Evolutionary conservation across 2,888 invertebrate species (phyloP).

Genomic region (Schizaphis graminum): DNA sequence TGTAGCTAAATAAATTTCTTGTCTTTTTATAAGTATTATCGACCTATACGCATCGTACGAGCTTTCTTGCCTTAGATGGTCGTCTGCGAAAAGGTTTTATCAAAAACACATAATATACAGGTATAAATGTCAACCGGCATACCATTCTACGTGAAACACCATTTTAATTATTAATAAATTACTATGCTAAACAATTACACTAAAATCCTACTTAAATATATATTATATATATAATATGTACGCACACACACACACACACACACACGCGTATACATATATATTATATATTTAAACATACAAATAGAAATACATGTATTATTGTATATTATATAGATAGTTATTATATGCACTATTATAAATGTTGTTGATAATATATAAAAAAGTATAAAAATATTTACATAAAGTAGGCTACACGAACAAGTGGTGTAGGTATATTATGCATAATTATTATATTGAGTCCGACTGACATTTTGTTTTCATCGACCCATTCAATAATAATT

Average conservation of each 20-base stretch:
- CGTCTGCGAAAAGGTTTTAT: background rate
- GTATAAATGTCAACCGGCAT: conserved; percentile 44
- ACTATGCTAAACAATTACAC: conserved; percentile 36
- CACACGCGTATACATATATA: background rate
- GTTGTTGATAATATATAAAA: conserved; percentile 56
- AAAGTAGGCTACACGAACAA: conserved; percentile 62
- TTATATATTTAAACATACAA: conserved; percentile 27
- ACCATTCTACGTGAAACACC: conserved; percentile 53
- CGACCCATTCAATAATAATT: conserved; percentile 4
- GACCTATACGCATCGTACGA: background rate
- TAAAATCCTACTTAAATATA: conserved; percentile 57
- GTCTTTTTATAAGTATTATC: background rate
- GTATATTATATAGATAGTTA: conserved; percentile 14
- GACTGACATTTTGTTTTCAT: conserved; percentile 11
- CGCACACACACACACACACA: background rate
- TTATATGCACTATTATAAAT: conserved; percentile 12
- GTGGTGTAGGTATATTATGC: conserved; percentile 61
- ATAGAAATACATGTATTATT: conserved; percentile 35
- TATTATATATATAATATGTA: conserved; percentile 36
- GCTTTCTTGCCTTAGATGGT: background rate
- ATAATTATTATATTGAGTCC: conserved; percentile 27
- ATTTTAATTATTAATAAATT: background rate
- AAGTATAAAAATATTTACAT: conserved; percentile 66
- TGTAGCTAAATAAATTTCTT: background rate
- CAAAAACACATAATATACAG: conserved; percentile 55